These are phyloP conservation scores for Butorides virescens DNA, from an alignment of 2,113 vertebrate genomes.

Conservation along the genomic window DNA sequence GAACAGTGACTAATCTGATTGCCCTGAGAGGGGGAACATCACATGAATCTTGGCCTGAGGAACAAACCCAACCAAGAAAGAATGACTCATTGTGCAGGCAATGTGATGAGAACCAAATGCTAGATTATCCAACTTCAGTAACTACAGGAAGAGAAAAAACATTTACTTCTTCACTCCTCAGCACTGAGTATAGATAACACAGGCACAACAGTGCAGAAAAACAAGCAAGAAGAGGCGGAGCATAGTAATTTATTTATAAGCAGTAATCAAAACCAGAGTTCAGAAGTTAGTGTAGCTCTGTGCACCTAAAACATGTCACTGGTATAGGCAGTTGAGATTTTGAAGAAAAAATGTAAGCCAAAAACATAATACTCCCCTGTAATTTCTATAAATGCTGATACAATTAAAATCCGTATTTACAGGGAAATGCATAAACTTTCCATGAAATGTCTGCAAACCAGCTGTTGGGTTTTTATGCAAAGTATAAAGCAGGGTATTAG, in stretches of 20 bases:
- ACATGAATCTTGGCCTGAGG: conserved; percentile 48
- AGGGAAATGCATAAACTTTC: background rate
- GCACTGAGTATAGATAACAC: background rate
- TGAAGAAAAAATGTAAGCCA: background rate
- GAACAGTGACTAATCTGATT: conserved; percentile 41
- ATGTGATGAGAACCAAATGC: conserved; percentile 50
- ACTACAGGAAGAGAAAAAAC: background rate
- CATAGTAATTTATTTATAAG: background rate
- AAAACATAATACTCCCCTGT: background rate
- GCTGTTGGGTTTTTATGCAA: background rate
- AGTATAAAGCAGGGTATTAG: background rate
- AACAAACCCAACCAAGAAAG: conserved; percentile 24
- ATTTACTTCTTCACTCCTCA: background rate
- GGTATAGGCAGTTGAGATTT: background rate
- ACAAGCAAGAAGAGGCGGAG: background rate
- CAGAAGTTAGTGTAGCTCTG: background rate
- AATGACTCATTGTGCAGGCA: conserved; percentile 42
- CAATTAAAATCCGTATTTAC: background rate
- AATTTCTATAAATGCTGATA: background rate
- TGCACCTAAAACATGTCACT: background rate
- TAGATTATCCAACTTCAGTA: conserved; percentile 4
- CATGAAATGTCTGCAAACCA: background rate
- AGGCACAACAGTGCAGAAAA: background rate
- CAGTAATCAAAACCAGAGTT: background rate
- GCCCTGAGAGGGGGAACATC: conserved; percentile 2